Evolutionary conservation across 92 coral and sea anemone species (phyloP), one percentile per base, ranked within the genome.

Genomic region (Palythoa grandis): DNA sequence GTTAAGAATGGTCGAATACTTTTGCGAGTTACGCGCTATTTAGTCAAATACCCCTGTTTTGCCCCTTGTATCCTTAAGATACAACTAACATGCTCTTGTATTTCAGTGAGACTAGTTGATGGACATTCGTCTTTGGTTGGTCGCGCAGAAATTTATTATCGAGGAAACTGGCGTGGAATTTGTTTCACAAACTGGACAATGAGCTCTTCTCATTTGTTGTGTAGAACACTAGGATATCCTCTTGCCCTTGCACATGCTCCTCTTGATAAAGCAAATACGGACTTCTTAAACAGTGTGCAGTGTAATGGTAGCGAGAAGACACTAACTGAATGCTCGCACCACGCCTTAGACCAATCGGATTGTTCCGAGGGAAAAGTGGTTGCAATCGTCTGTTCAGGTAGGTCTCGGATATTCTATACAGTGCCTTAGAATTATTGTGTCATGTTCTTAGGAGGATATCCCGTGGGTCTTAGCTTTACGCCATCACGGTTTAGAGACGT

Each of bases 101-200:
- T 43, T 43, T 14, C 56, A 72, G 77, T 72, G 8, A 7, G 77
- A 43, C 54, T 72, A 43, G 11, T 12, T 14, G 77, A 24, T 72
- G 77, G 77, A 72, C 5, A 12, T 20, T 72, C 77, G 16, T 72
- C 77, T 72, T 43, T 72, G 20, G 24, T 38, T 38, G 77, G 77
- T 17, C 52, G 53, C 10, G 77, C 16, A 39, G 35, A 72, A 22
- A 43, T 72, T 47, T 38, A 72, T 43, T n/a, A 29, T 29, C 35
- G 35, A 29, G 35, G 35, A 29, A 29, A 29, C 35, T 29, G 35
- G 35, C 35, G 35, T 29, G 35, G 35, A 29, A 29, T 29, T 1
- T 29, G 35, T 29, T 29, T 29, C 35, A 29, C 35, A 29, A 29
- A 29, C 35, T 29, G 35, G 35, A 29, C 35, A 29, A 29, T 29